A percentile compares a stretch with the other conserved stretches of the same genome.
Evolutionary conservation across 2,888 invertebrate genomes (phyloP).

Genomic region (Volucella inanis): DNA sequence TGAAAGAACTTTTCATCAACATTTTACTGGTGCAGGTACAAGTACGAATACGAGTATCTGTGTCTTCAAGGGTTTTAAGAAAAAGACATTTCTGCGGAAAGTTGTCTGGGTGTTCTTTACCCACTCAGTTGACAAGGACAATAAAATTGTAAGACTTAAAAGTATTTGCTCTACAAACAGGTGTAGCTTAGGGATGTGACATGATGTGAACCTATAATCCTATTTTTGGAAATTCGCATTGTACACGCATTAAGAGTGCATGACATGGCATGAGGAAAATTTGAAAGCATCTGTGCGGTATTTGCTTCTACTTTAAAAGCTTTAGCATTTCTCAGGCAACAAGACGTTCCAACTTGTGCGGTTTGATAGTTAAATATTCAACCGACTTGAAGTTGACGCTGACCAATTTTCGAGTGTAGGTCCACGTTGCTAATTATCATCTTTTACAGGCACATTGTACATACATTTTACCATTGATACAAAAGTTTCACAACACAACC

Average conservation of each 20-base stretch:
- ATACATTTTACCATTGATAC: no score
- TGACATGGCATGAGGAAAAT: no score
- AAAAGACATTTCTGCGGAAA: neutral
- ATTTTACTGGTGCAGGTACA: neutral
- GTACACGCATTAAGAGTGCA: neutral
- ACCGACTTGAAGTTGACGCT: no score
- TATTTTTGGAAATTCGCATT: constrained; percentile 13
- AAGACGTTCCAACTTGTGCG: no score
- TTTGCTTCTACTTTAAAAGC: no score
- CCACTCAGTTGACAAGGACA: neutral
- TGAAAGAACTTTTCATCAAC: constrained; percentile 35
- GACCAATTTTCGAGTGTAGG: no score
- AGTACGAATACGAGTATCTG: constrained; percentile 43
- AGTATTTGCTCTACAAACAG: constrained; percentile 38
- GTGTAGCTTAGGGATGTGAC: constrained; percentile 41
- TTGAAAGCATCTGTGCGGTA: no score
- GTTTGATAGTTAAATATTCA: no score
- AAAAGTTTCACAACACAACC: no score
- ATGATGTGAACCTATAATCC: constrained; percentile 37
- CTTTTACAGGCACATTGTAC: no score
- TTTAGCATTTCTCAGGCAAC: no score
- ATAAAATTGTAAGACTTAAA: constrained; percentile 40
- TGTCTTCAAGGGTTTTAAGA: constrained; percentile 30
- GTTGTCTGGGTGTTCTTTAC: constrained; percentile 15
- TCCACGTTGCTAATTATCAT: no score